Percentiles rank a stretch among this genome's conserved stretches.
Evolutionary conservation across 1,140 invertebrate species (phyloP).

Genomic region (Psilanteris sp.): DNA sequence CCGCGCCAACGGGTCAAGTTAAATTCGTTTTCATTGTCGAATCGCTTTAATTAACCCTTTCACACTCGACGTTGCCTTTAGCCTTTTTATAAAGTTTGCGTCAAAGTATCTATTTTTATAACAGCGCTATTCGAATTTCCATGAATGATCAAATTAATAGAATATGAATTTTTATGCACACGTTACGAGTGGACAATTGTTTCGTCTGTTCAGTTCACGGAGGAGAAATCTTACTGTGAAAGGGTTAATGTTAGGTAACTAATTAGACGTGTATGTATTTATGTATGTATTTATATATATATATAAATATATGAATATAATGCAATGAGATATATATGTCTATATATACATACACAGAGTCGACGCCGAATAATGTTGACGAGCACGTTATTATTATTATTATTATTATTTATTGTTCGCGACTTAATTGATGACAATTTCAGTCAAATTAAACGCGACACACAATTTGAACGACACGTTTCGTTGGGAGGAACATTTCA

Average conservation of each 20-base stretch:
- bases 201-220: slow-evolving; percentile 1
- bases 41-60: slow-evolving; percentile 42
- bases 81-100: slow-evolving; percentile 29
- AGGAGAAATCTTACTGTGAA: slow-evolving; percentile 14
- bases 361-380: too few relatives aligned
- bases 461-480: too few relatives aligned
- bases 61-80: slow-evolving; percentile 25
- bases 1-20: background rate
- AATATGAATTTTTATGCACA: slow-evolving; percentile 6
- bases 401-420: too few relatives aligned
- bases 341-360: too few relatives aligned
- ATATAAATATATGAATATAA: too few relatives aligned
- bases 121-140: slow-evolving; percentile 12
- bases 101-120: slow-evolving; percentile 34
- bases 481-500: too few relatives aligned
- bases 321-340: too few relatives aligned
- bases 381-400: too few relatives aligned
- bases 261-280: too few relatives aligned
- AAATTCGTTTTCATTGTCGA: slow-evolving; percentile 25
- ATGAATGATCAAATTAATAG: slow-evolving; percentile 11
- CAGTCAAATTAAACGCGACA: too few relatives aligned
- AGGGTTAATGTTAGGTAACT: slow-evolving; percentile 34
- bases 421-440: too few relatives aligned
- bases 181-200: slow-evolving; percentile 7
- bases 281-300: too few relatives aligned